Evolutionary conservation across 2,113 vertebrate genomes (phyloP).

Genomic region (Hystrix cristata): DNA sequence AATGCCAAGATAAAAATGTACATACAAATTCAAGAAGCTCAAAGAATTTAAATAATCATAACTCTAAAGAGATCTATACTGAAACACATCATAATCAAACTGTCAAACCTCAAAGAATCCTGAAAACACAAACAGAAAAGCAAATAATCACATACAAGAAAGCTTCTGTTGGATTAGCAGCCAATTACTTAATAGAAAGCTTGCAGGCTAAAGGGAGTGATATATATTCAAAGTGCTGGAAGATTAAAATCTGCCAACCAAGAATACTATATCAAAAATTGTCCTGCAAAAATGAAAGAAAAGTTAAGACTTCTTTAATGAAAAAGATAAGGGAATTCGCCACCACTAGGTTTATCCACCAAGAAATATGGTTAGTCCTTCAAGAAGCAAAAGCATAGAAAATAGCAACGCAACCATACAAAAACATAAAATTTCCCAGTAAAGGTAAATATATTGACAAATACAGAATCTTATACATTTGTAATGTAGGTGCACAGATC

Average conservation of each 20-base stretch:
- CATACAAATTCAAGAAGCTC: background rate
- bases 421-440: background rate
- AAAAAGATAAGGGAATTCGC: background rate
- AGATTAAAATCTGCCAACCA: background rate
- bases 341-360: background rate
- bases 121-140: background rate
- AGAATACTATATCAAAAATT: background rate
- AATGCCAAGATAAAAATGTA: background rate
- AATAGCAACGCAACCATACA: background rate
- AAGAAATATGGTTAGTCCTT: background rate
- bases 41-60: background rate
- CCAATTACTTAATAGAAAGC: background rate
- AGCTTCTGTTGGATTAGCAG: background rate
- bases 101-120: background rate
- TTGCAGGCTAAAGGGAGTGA: background rate
- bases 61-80: background rate
- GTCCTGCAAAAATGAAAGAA: background rate
- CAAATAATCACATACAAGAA: background rate
- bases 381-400: background rate
- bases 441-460: background rate
- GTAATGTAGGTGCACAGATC: background rate
- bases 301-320: background rate
- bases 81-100: background rate
- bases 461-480: background rate
- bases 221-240: background rate